Percentiles rank a stretch among this genome's conserved stretches.
These are phyloP conservation scores for Rana temporaria DNA, from an alignment of 2,113 vertebrate species.

Conservation along the genomic window DNA sequence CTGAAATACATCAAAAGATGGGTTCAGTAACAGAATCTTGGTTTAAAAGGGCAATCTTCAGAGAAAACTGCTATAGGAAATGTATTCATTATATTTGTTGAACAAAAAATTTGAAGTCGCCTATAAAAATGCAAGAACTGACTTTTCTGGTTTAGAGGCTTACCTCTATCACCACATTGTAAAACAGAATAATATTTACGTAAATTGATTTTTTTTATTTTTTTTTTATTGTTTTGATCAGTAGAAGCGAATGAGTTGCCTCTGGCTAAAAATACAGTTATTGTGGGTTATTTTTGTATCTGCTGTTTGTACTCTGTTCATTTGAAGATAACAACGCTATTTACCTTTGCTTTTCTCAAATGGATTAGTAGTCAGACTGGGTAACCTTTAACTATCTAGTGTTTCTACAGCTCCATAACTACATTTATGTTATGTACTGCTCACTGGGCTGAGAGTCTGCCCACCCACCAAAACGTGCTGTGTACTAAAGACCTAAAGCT, in stretches of 20 bases:
- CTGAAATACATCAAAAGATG: constrained; percentile 1
- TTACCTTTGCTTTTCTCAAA: constrained; percentile 39
- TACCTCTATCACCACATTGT: constrained; percentile 26
- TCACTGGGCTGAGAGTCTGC: neutral
- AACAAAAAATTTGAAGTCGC: neutral
- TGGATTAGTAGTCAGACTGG: constrained; percentile 41
- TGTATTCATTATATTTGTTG: neutral
- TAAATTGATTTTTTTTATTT: constrained; percentile 23
- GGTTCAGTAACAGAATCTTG: constrained; percentile 1
- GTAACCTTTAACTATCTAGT: constrained; percentile 45
- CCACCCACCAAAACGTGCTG: neutral
- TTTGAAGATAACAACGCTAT: constrained; percentile 46
- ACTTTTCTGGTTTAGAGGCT: constrained; percentile 1
- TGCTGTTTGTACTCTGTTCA: constrained; percentile 40
- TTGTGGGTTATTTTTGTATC: constrained; percentile 40
- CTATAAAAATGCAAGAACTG: neutral
- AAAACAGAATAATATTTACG: constrained; percentile 42
- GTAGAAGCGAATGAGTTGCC: constrained; percentile 46
- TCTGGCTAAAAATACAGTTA: constrained; percentile 31
- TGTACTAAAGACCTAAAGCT: neutral
- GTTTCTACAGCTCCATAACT: constrained; percentile 26
- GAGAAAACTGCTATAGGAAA: neutral
- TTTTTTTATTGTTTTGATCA: constrained; percentile 39
- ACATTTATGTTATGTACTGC: constrained; percentile 34
- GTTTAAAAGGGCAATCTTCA: neutral